phyloP scores from a whole-genome alignment of 2,113 vertebrate genomes.

The Setophaga kirtlandii region DNA sequence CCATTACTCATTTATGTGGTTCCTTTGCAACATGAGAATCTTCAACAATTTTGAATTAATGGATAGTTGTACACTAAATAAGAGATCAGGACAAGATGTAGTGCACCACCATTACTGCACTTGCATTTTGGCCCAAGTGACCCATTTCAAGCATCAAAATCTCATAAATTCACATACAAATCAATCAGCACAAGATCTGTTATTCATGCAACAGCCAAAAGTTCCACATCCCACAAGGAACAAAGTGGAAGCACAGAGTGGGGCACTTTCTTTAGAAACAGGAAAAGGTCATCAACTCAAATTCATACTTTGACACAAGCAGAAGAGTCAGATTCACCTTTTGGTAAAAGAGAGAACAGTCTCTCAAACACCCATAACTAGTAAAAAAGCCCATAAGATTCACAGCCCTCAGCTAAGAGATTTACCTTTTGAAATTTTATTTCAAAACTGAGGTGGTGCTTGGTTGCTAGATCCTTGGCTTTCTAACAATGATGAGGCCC shows the following conservation, averaged over 20 bases:
- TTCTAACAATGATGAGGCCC: not conserved
- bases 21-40: not conserved
- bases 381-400: not conserved
- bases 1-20: not conserved
- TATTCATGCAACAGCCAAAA: not conserved
- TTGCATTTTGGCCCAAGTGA: not conserved
- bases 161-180: not conserved
- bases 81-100: not conserved
- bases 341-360: not conserved
- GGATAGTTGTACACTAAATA: not conserved
- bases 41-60: not conserved
- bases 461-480: not conserved
- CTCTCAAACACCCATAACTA: not conserved
- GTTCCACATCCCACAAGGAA: not conserved
- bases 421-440: not conserved
- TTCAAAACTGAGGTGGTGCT: not conserved
- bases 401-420: not conserved
- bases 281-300: not conserved
- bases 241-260: not conserved
- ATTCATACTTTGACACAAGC: not conserved
- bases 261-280: not conserved
- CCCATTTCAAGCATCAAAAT: not conserved
- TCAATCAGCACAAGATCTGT: not conserved
- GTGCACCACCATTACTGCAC: not conserved
- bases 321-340: not conserved